Evolutionary conservation across 2,888 invertebrate species (phyloP).

Genomic region (Drosophila mulleri): DNA sequence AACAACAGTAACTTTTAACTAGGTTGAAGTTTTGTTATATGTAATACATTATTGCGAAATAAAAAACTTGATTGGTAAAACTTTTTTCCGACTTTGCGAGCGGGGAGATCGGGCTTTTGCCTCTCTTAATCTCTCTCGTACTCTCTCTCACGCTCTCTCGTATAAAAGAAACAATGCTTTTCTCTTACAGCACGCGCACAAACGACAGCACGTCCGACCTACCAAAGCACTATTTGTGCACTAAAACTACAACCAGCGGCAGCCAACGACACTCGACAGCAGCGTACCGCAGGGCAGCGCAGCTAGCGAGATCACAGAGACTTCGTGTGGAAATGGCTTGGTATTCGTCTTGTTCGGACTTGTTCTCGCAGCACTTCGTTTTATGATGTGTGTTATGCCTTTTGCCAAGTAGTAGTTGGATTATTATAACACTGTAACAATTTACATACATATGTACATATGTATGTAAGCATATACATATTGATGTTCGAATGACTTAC

Average conservation of each 20-base stretch:
- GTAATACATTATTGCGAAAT: constrained; percentile 80
- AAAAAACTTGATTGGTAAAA: constrained; percentile 81
- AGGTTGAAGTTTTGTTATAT: constrained; percentile 78
- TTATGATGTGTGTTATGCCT: constrained; percentile 56
- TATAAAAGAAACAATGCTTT: constrained; percentile 44
- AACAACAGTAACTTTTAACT: constrained; percentile 77
- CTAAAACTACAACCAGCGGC: constrained; percentile 51
- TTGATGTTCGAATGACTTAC: constrained; percentile 5
- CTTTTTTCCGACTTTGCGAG: constrained; percentile 72
- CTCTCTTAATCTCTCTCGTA: constrained; percentile 38
- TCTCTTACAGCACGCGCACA: constrained; percentile 54
- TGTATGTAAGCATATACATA: not conserved
- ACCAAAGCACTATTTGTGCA: constrained; percentile 62
- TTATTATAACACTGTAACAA: constrained; percentile 57
- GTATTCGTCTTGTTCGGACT: constrained; percentile 33
- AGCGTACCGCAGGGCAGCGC: constrained; percentile 1
- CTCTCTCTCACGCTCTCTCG: constrained; percentile 30
- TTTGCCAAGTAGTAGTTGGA: constrained; percentile 35
- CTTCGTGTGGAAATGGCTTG: constrained; percentile 44
- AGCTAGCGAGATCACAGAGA: constrained; percentile 45
- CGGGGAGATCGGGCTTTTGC: constrained; percentile 62
- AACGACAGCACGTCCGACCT: constrained; percentile 53
- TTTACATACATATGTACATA: not conserved
- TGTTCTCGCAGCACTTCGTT: constrained; percentile 56
- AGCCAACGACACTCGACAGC: not conserved